These are phyloP conservation scores for Grammomys dolichurus DNA, from an alignment of 2,113 vertebrate species.

Conservation along the genomic window DNA sequence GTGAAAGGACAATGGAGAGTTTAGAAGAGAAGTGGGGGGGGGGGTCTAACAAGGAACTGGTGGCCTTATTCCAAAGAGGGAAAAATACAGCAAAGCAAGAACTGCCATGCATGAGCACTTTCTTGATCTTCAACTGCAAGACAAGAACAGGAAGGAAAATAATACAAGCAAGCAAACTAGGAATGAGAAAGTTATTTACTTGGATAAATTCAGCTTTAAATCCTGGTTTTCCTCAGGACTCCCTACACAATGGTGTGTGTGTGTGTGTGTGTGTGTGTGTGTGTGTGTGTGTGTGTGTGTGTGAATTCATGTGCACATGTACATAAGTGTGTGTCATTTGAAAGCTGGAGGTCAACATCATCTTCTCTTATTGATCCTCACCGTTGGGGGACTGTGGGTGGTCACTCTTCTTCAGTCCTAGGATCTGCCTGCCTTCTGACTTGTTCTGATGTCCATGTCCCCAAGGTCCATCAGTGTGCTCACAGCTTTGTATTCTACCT, in stretches of 20 bases:
- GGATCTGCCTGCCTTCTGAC: not conserved
- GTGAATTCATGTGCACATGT: not conserved
- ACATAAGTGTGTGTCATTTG: not conserved
- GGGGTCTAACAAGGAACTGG: not conserved
- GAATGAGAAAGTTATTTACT: not conserved
- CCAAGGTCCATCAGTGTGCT: not conserved
- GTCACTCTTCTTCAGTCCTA: not conserved
- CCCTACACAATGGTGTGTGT: not conserved
- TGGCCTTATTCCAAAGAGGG: not conserved
- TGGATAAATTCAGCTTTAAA: not conserved
- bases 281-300: not conserved
- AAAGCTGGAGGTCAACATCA: not conserved
- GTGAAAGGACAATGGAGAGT: not conserved
- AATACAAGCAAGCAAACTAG: not conserved
- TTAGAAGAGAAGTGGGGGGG: constrained; percentile 1
- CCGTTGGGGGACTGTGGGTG: not conserved
- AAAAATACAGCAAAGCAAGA: not conserved
- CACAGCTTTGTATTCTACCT: not conserved
- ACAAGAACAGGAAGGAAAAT: too few species aligned
- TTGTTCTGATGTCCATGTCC: not conserved
- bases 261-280: not conserved
- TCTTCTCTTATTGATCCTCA: not conserved
- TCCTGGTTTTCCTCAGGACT: not conserved
- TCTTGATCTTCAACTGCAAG: not conserved
- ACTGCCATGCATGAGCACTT: not conserved